A percentile compares a stretch with the other conserved stretches of the same genome.
These are phyloP conservation scores for Paradisaea rubra DNA, from an alignment of 2,113 vertebrate species.

Conservation along the genomic window DNA sequence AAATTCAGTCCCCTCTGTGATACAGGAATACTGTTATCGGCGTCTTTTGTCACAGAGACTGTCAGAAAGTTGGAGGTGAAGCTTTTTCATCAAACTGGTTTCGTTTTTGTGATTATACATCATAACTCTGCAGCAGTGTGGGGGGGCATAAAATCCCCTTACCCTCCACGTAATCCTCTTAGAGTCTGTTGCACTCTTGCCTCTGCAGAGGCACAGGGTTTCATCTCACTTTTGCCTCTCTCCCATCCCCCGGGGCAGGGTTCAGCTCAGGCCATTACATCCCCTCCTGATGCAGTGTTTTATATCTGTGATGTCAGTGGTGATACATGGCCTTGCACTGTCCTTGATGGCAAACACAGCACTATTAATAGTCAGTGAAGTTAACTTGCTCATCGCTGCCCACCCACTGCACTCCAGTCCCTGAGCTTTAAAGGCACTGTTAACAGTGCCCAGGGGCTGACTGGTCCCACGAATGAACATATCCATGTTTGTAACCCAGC, in stretches of 20 bases:
- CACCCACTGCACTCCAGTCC: not conserved
- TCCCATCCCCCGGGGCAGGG: not conserved
- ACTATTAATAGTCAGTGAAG: not conserved
- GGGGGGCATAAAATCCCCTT: not conserved
- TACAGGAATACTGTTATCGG: not conserved
- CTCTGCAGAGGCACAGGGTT: not conserved
- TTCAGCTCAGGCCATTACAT: not conserved
- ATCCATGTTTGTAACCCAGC: fast-evolving
- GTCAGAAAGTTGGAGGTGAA: not conserved
- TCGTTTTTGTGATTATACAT: fast-evolving
- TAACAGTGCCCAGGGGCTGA: not conserved
- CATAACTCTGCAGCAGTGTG: not conserved
- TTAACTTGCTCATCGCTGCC: not conserved
- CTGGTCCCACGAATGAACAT: fast-evolving
- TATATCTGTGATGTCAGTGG: not conserved
- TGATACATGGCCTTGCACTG: not conserved
- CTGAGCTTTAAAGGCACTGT: not conserved
- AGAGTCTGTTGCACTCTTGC: not conserved
- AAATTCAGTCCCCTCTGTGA: not conserved
- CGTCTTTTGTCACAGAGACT: not conserved
- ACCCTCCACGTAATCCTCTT: not conserved
- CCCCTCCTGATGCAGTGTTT: not conserved
- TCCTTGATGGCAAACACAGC: not conserved
- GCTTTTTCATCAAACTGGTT: not conserved
- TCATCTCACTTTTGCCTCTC: not conserved